Conservation (phyloP, 2,888 invertebrate genomes). For the Macrosoma leucophasiata region DNA sequence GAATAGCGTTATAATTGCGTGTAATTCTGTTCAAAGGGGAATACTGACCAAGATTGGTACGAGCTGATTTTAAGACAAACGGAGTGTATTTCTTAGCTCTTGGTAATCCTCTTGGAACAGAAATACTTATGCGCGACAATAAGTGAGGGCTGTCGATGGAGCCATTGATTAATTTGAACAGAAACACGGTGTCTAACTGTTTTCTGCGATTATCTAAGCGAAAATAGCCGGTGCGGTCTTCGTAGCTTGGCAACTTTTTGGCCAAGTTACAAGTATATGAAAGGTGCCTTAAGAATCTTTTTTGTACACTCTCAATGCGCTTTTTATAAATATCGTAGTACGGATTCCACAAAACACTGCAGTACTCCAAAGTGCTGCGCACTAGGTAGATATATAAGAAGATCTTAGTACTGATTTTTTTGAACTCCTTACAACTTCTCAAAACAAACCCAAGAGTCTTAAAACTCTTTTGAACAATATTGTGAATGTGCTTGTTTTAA, state of each 20-base stretch:
- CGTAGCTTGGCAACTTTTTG: constrained; percentile 5
- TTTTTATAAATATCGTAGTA: constrained; percentile 8
- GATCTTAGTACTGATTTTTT: constrained; percentile 1
- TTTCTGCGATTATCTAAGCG: constrained; percentile 3
- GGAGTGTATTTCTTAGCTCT: constrained; percentile 1
- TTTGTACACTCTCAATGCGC: constrained; percentile 10
- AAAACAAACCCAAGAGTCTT: too few relatives aligned
- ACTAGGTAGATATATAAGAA: not conserved
- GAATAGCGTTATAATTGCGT: too few relatives aligned
- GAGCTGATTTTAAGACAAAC: not conserved
- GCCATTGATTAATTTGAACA: constrained; percentile 7
- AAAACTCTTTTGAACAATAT: too few relatives aligned
- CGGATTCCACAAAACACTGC: constrained; percentile 6
- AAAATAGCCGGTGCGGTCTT: constrained; percentile 3
- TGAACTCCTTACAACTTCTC: constrained; percentile 2
- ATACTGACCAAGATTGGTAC: not conserved
- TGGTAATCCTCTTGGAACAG: not conserved
- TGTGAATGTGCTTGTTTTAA: too few relatives aligned
- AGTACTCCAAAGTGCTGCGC: constrained; percentile 6
- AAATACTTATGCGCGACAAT: constrained; percentile 1
- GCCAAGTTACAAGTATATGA: constrained; percentile 2
- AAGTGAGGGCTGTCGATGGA: constrained; percentile 2
- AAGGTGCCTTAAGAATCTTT: constrained; percentile 9
- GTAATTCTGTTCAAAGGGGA: constrained; percentile 1
- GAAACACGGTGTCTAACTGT: constrained; percentile 5